These are phyloP conservation scores for Xiphorhynchus erythropygius DNA, from an alignment of 2,797 vertebrate species.

Conservation along the genomic window DNA sequence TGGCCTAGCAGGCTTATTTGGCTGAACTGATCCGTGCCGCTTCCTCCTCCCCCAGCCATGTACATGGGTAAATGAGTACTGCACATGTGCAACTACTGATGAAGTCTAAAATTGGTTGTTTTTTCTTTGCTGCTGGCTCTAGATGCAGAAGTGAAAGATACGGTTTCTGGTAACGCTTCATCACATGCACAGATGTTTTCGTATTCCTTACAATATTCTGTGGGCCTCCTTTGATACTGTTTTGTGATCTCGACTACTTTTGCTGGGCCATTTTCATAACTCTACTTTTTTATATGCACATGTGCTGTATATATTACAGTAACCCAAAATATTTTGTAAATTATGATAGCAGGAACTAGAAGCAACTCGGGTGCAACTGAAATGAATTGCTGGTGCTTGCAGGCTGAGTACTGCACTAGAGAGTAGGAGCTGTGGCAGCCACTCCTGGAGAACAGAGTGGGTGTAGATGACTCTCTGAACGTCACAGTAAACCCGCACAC, in stretches of 20 bases:
- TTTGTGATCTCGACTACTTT: background rate
- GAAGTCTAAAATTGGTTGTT: background rate
- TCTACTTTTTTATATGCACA: accelerated
- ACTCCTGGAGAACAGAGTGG: background rate
- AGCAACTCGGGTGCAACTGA: background rate
- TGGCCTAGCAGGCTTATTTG: accelerated
- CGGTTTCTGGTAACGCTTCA: background rate
- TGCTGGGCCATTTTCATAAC: background rate
- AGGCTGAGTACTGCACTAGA: background rate
- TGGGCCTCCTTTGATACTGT: background rate
- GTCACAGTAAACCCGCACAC: background rate
- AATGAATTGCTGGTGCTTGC: background rate
- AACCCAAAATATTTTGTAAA: background rate
- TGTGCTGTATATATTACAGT: background rate
- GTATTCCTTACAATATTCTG: background rate
- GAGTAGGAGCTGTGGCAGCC: background rate
- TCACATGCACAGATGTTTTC: background rate
- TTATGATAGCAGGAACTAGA: background rate
- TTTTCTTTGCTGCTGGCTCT: background rate
- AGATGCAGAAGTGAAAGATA: background rate
- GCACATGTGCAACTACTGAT: background rate
- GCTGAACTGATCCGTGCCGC: accelerated
- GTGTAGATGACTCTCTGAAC: background rate
- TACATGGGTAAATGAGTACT: background rate
- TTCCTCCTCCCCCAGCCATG: accelerated